Base-by-base conservation (phyloP, 2,113 vertebrate genomes). In the Ciconia maguari region DNA sequence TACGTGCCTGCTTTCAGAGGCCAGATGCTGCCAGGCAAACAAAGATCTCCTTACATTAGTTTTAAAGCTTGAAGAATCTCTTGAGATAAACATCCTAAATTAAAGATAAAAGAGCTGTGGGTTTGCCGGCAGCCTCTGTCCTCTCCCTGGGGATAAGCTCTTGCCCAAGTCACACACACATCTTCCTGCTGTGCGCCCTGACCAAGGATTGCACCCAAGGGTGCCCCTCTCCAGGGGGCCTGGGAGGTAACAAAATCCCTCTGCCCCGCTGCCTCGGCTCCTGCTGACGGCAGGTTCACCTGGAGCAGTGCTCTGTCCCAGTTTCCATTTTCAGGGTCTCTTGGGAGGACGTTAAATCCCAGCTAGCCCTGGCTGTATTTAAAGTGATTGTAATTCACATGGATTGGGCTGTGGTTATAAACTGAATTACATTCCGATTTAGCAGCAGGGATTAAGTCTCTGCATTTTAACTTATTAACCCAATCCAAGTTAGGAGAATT, bases 301-400 rank as follows among this genome's bases (percentile, higher is more conserved):
- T 49, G 10, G 72, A 66, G 66, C 68, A 49, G 18, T 3, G 6
- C 54, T 68, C 34, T 89, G 90, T 57, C 94, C 91, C 93, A 96
- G n/a, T 97, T 97, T 96, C 88, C 71, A 18, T 88, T 95, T 86
- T 57, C 71, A 86, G 93, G 88, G 88, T 90, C 91, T 83, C 95
- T 66, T 72, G 86, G 97, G 96, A 97, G 69, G 77, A 96, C 42
- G 88, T 48, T 96, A 98, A 97, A 97, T 95, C 97, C 95, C 90
- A 2, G 95, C 89, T 91, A 95, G 94, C 83, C 86, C 88, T 82
- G 90, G 65, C 91, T 97, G 95, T 97, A 97, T 94, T 97, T 97
- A 97, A 97, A 97, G 86, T 97, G 95, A 97, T 95, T 98, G 96
- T 97, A 96, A 97, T 97, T 98, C 96, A 97, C 96, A 96, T 95